Conservation (phyloP, 2,888 invertebrate genomes). For the Latheticus oryzae region DNA sequence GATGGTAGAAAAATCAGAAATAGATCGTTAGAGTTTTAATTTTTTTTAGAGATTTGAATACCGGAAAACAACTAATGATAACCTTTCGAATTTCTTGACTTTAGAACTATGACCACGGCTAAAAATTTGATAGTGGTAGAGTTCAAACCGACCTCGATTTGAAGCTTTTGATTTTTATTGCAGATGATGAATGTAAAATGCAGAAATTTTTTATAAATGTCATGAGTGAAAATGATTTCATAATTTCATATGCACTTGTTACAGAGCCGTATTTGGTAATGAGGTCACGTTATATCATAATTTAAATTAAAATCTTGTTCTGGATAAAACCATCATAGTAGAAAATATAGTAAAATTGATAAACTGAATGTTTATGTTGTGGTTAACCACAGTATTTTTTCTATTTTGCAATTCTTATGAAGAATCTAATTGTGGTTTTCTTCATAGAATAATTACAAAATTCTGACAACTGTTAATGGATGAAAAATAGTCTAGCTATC, state of each 20-base stretch:
- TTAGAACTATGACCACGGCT: slow-evolving; percentile 24
- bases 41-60: no score
- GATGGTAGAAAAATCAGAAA: slow-evolving; percentile 15
- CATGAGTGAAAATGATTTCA: slow-evolving; percentile 43
- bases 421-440: no score
- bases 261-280: slow-evolving; percentile 50
- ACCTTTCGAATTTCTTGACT: slow-evolving; percentile 11
- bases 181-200: slow-evolving; percentile 13
- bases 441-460: no score
- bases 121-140: slow-evolving; percentile 21
- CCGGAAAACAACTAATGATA: slow-evolving; percentile 4
- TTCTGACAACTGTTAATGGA: no score
- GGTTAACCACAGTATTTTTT: no score
- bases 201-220: slow-evolving; percentile 25
- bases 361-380: no score
- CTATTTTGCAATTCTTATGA: no score
- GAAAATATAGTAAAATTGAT: no score
- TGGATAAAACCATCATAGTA: no score
- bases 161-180: slow-evolving; percentile 4
- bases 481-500: no score
- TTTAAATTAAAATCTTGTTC: no score
- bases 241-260: slow-evolving; percentile 45
- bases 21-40: no score
- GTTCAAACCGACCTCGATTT: slow-evolving; percentile 5
- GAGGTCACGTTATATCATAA: slow-evolving; percentile 48